Conservation (phyloP, 2,888 invertebrate genomes). For the Hecatera dysodea region DNA sequence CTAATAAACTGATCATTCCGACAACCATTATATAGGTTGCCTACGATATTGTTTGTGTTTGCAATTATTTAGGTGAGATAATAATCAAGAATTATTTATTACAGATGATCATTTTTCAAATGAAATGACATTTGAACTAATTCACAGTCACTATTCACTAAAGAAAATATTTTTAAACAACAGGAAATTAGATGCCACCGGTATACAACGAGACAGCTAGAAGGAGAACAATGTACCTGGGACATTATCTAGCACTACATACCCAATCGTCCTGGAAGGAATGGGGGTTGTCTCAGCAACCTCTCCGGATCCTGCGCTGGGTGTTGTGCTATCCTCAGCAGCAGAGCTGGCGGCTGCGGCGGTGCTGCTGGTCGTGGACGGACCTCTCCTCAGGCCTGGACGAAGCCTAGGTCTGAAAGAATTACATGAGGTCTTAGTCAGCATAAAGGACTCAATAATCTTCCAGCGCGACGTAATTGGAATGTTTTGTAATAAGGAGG, state of each 20-base stretch:
- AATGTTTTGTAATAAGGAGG: too few species aligned
- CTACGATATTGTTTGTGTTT: too few species aligned
- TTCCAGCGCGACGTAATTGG: too few species aligned
- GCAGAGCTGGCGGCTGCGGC: slow-evolving; percentile 76
- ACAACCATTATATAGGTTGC: too few species aligned
- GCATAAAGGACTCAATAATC: neutral
- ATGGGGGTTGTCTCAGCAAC: slow-evolving; percentile 83
- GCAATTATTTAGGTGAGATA: too few species aligned
- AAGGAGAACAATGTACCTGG: neutral
- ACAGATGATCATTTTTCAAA: too few species aligned
- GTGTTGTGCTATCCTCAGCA: slow-evolving; percentile 74
- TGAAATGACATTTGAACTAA: too few species aligned
- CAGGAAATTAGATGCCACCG: neutral
- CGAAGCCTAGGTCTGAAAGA: slow-evolving; percentile 86
- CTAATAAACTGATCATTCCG: neutral
- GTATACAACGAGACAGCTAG: neutral
- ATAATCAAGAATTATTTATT: too few species aligned
- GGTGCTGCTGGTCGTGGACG: slow-evolving; percentile 76
- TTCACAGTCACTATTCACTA: too few species aligned
- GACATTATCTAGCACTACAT: slow-evolving; percentile 30
- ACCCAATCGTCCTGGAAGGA: slow-evolving; percentile 83
- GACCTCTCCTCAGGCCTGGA: slow-evolving; percentile 80
- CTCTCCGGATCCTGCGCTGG: slow-evolving; percentile 78
- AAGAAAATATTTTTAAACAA: neutral
- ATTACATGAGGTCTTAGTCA: neutral